Evolutionary conservation across 2,888 invertebrate species (phyloP).

Genomic region (Keiferia lycopersicella): DNA sequence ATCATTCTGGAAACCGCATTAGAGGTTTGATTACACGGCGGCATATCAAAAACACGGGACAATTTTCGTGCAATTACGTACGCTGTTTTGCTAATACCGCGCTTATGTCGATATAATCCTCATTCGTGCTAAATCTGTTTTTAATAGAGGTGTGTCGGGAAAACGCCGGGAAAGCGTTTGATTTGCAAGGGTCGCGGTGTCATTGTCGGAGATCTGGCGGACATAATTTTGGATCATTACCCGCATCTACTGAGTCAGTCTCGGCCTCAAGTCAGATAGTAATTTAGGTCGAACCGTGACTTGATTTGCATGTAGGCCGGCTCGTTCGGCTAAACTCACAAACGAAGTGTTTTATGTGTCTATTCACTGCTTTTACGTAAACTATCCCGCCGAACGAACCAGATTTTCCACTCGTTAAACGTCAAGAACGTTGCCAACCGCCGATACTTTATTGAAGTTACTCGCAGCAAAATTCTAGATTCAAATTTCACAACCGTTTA

Average conservation of each 20-base stretch:
- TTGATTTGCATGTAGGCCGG: conserved; percentile 73
- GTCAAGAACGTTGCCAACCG: conserved; percentile 45
- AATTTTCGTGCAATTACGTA: conserved; percentile 50
- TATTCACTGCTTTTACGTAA: conserved; percentile 61
- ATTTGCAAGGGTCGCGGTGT: conserved; percentile 61
- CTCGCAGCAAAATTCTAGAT: conserved; percentile 29
- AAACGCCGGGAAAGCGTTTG: too few species aligned
- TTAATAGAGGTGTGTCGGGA: conserved; percentile 67
- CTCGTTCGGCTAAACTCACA: conserved; percentile 52
- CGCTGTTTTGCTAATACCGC: conserved; percentile 47
- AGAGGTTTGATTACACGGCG: conserved; percentile 35
- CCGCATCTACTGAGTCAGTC: conserved; percentile 54
- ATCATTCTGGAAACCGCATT: conserved; percentile 35
- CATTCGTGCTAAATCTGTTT: conserved; percentile 69
- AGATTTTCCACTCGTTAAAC: conserved; percentile 50
- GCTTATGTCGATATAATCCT: conserved; percentile 52
- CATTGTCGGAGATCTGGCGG: conserved; percentile 54
- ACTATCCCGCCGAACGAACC: conserved; percentile 44
- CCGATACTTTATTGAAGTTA: conserved; percentile 29
- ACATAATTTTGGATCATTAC: conserved; percentile 66
- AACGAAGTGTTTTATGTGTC: conserved; percentile 59
- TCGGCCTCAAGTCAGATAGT: conserved; percentile 54
- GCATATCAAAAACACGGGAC: conserved; percentile 39
- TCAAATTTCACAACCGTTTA: conserved; percentile 23
- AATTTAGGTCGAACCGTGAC: conserved; percentile 75